A percentile compares a stretch with the other conserved stretches of the same genome.
Conservation (phyloP, 2,888 invertebrate species). For the Protophormia terraenovae region DNA sequence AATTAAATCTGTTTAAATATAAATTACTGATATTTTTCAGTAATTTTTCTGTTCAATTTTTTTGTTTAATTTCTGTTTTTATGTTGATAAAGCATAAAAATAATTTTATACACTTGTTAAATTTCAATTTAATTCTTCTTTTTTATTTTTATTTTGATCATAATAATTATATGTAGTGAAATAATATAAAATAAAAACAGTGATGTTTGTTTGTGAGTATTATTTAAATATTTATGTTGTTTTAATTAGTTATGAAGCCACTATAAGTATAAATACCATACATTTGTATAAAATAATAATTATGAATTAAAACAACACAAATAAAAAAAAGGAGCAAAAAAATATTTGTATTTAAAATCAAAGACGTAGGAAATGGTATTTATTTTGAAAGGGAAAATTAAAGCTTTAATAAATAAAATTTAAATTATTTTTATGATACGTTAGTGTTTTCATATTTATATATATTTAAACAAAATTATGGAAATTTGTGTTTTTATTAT, state of each 20-base stretch:
- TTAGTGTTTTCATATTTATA: not conserved
- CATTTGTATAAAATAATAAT: slow-evolving; percentile 29
- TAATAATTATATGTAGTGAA: too few species aligned
- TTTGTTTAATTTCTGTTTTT: not conserved
- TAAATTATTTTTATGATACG: not conserved
- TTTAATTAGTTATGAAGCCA: slow-evolving; percentile 64
- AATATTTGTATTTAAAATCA: not conserved
- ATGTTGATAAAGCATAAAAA: slow-evolving; percentile 19
- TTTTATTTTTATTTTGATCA: too few species aligned
- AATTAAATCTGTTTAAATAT: slow-evolving; percentile 13
- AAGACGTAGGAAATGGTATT: not conserved
- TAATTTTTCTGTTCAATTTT: not conserved
- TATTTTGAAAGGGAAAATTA: not conserved
- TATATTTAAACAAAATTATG: not conserved
- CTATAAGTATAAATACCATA: slow-evolving; percentile 35
- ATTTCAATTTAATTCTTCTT: too few species aligned
- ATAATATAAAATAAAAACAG: slow-evolving; percentile 1
- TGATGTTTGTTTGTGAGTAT: not conserved
- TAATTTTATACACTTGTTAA: not conserved
- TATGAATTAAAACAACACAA: not conserved
- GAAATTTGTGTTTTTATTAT: slow-evolving; percentile 10
- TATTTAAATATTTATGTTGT: slow-evolving; percentile 65
- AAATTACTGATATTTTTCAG: not conserved
- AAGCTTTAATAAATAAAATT: not conserved
- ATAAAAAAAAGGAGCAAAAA: not conserved